Base-by-base conservation (phyloP, 1,140 invertebrate genomes). In the Caenorhabditis brenneri region DNA sequence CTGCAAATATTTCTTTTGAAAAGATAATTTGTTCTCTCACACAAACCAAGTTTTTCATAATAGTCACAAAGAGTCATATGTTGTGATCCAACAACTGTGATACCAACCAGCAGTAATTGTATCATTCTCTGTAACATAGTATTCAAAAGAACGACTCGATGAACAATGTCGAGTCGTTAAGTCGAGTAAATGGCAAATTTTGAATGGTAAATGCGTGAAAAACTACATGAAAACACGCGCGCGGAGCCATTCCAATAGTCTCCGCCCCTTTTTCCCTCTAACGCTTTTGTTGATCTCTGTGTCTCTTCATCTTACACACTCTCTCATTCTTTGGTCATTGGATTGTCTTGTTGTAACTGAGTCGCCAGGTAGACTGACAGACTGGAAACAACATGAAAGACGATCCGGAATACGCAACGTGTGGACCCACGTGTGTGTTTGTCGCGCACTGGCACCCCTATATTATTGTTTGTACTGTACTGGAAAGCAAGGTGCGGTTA, bases 21-120 rank as follows among this genome's bases (percentile, higher is more conserved):
- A 78, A 48, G 51, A 29, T 46, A 27, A 2, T 51, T 27, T n/a
- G 9, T 16, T 24, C 0, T 19, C 19, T 10, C 12, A 15, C 2
- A 24, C 48, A 42, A n/a, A 82, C 81, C 81, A 49, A 82, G 36
- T 49, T 82, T 82, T 65, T 51, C 81, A 69, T 69, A 82, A 51
- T 82, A 82, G n/a, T 82, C 81, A 49, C 81, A 82, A 33, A 82
- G 60, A 19, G 81, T 82, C 36, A 82, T 74, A 24, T 42, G 65
- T 36, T 74, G 65, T 24, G 65, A 74, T 74, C 65, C 65, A 10
- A 74, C 65, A 74, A 74, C 65, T 74, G 65, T 74, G 33, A 74
- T 74, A 24, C 65, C 65, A 74, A 74, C 33, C 65, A 74, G 29
- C 65, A 74, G 65, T 15, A 74, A 46, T 12, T 74, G 65, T 39